Evolutionary conservation across 1,140 invertebrate species (phyloP).

Genomic region (Catajapyx aquilonaris): DNA sequence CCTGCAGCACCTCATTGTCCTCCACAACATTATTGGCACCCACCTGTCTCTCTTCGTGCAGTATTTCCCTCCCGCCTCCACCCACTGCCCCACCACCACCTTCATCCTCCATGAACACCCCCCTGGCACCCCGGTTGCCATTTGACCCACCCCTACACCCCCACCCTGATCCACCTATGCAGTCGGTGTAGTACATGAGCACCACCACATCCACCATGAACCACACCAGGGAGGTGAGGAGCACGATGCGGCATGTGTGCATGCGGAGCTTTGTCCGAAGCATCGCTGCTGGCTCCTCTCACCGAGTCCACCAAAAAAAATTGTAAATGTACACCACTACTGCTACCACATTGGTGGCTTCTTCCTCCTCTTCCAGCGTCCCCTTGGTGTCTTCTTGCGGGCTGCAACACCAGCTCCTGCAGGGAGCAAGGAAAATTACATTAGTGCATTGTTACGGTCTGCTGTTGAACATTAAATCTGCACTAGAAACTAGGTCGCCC

Average conservation of each 20-base stretch:
- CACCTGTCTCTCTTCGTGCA: constrained; percentile 6
- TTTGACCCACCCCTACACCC: constrained; percentile 7
- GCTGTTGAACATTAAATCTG: no score
- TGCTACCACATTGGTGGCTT: no score
- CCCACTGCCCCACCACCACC: not conserved
- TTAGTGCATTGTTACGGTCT: no score
- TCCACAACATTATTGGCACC: constrained; percentile 6
- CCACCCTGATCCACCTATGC: constrained; percentile 31
- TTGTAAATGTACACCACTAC: no score
- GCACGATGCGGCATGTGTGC: constrained; percentile 83
- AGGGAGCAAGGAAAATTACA: no score
- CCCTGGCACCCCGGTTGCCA: constrained; percentile 1
- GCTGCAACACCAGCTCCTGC: no score
- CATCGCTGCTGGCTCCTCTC: no score
- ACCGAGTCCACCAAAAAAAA: no score
- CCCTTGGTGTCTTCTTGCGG: no score
- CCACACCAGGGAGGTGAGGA: constrained; percentile 88
- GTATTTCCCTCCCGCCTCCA: not conserved
- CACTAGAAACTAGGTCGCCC: no score
- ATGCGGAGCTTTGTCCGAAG: constrained; percentile 68
- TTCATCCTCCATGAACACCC: no score
- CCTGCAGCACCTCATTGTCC: constrained; percentile 1
- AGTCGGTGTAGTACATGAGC: constrained; percentile 85
- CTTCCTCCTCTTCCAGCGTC: no score
- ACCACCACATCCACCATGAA: constrained; percentile 78